Base-by-base conservation (phyloP, 2,797 vertebrate species). In the Vireo griseus region DNA sequence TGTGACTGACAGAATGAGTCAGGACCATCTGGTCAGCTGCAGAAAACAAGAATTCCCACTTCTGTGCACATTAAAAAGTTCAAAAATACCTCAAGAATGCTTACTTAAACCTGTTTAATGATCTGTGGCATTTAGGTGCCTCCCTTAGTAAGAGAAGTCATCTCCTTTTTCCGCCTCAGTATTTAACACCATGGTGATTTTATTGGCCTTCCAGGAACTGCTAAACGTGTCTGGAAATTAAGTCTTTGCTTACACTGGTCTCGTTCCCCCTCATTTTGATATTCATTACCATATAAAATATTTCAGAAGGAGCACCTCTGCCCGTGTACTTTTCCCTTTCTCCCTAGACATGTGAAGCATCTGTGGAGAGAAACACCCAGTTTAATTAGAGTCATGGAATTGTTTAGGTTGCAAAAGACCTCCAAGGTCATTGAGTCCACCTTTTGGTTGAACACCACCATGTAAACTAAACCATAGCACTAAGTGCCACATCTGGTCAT, bases 1-100 rank as follows among this genome's bases (percentile, higher is more conserved):
- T 52, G 33, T 83, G 75, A 71, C 78, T 88, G 91, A 80, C 26
- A 52, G 51, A 65, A 80, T 96, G 92, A 94, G 82, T 96, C 95
- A 95, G 40, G 47, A 75, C 72, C 92, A 94, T 94, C 87, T 96
- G 93, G 50, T 54, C 68, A 65, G 18, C 42, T 82, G 50, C 55
- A 82, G 48, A 87, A 87, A 51, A 73, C 55, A 83, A 80, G 35
- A 71, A 74, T 89, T 96, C 47, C 88, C 63, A 66, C 59, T 94
- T 84, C 51, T 84, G 3, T 90, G 72, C 37, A 37, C n/a, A 55
- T 58, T 29, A 17, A 73, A 50, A 79, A 61, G 33, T 88, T 90
- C 5, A 80, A 58, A 92, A 86, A 80, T 54, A 54, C 68, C 72
- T 92, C 89, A 94, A 37, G 57, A 94, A 90, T 68, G n/a, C 47